Evolutionary conservation across 2,797 vertebrate genomes (phyloP), one percentile per base, ranked within the genome.

Genomic region (Myotis myotis): DNA sequence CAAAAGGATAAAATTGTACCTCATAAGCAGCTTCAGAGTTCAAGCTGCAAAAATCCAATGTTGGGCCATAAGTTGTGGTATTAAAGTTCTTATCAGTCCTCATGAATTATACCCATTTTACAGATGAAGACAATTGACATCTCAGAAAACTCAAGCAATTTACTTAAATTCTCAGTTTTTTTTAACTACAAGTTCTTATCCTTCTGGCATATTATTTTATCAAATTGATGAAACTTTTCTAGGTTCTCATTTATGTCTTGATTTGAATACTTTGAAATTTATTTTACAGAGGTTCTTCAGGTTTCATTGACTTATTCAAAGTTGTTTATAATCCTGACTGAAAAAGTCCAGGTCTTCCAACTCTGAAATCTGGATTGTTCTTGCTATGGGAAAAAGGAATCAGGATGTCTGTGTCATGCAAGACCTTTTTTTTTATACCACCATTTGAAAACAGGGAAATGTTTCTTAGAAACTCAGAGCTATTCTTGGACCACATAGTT

Each of bases 221-320:
- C 44, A 66, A 79, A 74, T 12, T 74, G 20, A 91, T 44, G 2
- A 66, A 70, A 82, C 8, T 79, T 89, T 87, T 94, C 23, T 47
- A 95, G 17, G 68, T 64, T 84, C 89, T 80, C 23, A 49, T 95
- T 88, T 53, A 74, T 66, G 81, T 72, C 55, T 85, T 79, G 25
- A 82, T 89, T 87, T 70, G 16, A 10, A 64, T 81, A 81, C 60
- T 81, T 88, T 90, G 28, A 88, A 91, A 75, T 93, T 36, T 20
- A 51, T 83, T 82, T 83, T 53, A 80, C 23, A 81, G 38, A 87
- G 38, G 10, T 83, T 82, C 74, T 93, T 80, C 57, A 89, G 49
- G 23, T 55, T 78, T 87, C 81, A 47, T 4, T 47, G 20, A 83
- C n/a, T 78, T 83, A 49, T 55, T 72, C 38, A 72, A 91, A 38